Base-by-base conservation (phyloP, 2,888 invertebrate genomes). In the Spicauda simplicius region DNA sequence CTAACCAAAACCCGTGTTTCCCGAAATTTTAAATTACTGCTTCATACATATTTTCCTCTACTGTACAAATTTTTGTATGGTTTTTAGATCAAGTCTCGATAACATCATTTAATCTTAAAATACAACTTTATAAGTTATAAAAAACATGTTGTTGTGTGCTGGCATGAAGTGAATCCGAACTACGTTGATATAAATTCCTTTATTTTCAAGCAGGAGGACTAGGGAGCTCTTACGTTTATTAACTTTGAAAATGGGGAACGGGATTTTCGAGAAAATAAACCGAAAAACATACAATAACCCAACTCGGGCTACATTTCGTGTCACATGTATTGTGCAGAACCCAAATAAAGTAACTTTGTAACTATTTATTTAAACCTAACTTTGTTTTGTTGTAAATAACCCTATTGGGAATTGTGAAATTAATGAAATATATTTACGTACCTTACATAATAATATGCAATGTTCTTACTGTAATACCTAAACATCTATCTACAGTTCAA, bases 201-300 rank as follows among this genome's bases (percentile, higher is more conserved):
- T 33, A 37, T 56, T 37, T 56, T 37, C 37, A 30, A 30, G 20
- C 37, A 37, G 16, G 11, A 56, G 25, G 56, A 37, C 14, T 41
- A 14, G 41, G n/a, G 55, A 56, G 56, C 56, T 37, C 18, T 56
- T 37, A 56, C 56, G 55, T 55, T 33, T 56, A 30, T 56, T 56
- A 57, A 57, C 57, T 56, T 37, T 56, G 37, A 16, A 37, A 56
- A 33, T 18, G 11, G 56, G 18, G 12, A 37, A 37, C 56, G n/a
- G 55, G 12, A 41, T 53, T 53, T n/a, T 30, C 55, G 20, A 55
- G 55, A 33, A 55, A 56, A 56, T 55, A 55, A 55, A 55, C 41
- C 14, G 41, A 41, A 14, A 41, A 41, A 41, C 14, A 41, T 41
- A 55, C 20, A 5, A 19, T 19, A 20, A 20, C 41, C 53, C 12